These are phyloP conservation scores for Palaemon carinicauda DNA, from an alignment of 1,140 invertebrate genomes.

Conservation along the genomic window DNA sequence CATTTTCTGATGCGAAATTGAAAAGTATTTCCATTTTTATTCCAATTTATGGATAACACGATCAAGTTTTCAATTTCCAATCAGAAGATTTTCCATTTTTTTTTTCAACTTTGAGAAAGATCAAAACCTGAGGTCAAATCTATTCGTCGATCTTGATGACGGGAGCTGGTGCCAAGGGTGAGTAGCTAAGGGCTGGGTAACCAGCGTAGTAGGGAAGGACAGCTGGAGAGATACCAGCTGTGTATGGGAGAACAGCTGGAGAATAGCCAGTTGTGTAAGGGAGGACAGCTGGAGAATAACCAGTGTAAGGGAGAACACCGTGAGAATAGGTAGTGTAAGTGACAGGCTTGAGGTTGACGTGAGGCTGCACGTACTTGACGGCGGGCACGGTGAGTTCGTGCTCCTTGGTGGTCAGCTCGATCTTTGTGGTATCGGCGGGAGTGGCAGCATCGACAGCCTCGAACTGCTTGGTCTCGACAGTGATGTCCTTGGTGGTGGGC, in stretches of 20 bases:
- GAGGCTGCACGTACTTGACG: not conserved
- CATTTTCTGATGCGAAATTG: no score
- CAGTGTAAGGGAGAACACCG: not conserved
- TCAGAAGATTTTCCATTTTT: no score
- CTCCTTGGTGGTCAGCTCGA: conserved; percentile 1
- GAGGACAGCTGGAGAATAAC: not conserved
- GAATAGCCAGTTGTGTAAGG: not conserved
- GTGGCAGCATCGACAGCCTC: not conserved
- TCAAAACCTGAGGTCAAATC: no score
- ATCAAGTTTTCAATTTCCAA: no score
- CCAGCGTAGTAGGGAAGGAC: not conserved
- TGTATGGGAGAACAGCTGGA: not conserved
- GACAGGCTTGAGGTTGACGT: not conserved
- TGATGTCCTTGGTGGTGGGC: not conserved
- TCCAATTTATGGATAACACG: no score
- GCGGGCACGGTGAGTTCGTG: not conserved
- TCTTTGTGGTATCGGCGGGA: conserved; percentile 11
- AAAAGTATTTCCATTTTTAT: no score
- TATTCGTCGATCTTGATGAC: no score
- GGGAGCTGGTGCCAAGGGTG: not conserved
- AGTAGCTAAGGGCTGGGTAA: not conserved
- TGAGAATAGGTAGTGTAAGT: not conserved
- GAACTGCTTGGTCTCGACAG: not conserved
- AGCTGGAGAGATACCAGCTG: not conserved
- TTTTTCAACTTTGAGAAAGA: no score